Base-by-base conservation (phyloP, 2,888 invertebrate genomes). In the Drepanosiphum platanoidis region DNA sequence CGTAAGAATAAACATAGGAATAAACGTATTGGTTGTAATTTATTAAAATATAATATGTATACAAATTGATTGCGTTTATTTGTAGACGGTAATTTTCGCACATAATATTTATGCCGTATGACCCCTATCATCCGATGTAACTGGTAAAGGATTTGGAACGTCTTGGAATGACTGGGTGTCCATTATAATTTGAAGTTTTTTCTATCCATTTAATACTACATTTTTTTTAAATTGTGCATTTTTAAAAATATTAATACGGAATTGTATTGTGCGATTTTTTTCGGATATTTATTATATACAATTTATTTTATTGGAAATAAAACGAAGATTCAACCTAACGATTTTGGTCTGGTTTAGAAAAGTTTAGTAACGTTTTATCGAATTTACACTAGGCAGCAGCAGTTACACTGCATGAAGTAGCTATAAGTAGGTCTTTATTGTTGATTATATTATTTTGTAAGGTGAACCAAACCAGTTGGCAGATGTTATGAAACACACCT, bases 401-500 rank as follows among this genome's bases (percentile, higher is more conserved):
- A 75, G 72, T 82, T 71, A 34, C 27, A 52, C 27, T 39, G 61
- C 61, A 72, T 72, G 71, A 42, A 71, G 75, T 84, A 68, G 75
- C 66, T 77, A 66, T 84, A 84, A 77, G 83, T 84, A 84, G 83
- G 83, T 84, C 83, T 84, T 84, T 84, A 84, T 84, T 84, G 83
- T 84, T 84, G 83, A 68, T 84, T 84, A 84, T 84, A 75, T 83
- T 83, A 83, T 84, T 81, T 75, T 84, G 83, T 84, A 84, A 84
- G 83, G 83, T 84, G 83, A 84, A 75, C 83, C 83, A 75, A 84
- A 84, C 75, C 83, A 83, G 83, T 83, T 75, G 83, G 83, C 83
- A 84, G 83, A 84, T 84, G 83, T 84, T 84, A 68, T 75, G 75
- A 84, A 84, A 84, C 83, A 84, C 83, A 84, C 83, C 83, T 84